Conservation (phyloP, 2,888 invertebrate genomes). For the Quadroppia sp. region DNA sequence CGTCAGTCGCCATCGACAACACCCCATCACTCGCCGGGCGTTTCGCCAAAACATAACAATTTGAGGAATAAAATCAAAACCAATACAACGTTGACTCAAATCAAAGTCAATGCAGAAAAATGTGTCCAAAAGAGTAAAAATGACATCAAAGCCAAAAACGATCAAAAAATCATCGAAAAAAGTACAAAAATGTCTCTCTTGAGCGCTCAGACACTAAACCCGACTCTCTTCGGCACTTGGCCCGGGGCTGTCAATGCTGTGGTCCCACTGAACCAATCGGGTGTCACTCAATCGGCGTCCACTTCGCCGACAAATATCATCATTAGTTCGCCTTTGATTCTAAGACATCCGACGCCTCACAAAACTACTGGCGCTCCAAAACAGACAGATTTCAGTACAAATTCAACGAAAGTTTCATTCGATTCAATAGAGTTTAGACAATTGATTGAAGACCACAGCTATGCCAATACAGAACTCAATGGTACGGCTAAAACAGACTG, state of each 20-base stretch:
- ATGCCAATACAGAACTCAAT: slow-evolving; percentile 56
- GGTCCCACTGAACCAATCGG: background rate
- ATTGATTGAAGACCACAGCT: slow-evolving; percentile 55
- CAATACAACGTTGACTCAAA: background rate
- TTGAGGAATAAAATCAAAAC: slow-evolving; percentile 9
- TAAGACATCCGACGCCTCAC: slow-evolving; percentile 13
- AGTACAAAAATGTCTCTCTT: background rate
- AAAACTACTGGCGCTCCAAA: background rate
- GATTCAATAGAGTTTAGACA: background rate
- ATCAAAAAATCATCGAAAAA: background rate
- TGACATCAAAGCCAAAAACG: too few species aligned
- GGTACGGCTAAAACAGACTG: slow-evolving; percentile 1
- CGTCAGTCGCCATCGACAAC: slow-evolving; percentile 53
- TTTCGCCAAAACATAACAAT: background rate
- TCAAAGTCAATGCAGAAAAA: background rate
- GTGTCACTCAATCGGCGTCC: slow-evolving; percentile 11
- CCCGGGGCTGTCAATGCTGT: slow-evolving; percentile 12
- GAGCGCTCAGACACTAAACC: background rate
- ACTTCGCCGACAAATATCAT: slow-evolving; percentile 20
- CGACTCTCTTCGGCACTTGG: slow-evolving; percentile 12
- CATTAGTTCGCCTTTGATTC: slow-evolving; percentile 17
- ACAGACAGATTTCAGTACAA: slow-evolving; percentile 18
- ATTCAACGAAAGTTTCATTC: background rate
- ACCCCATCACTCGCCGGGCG: slow-evolving; percentile 51
- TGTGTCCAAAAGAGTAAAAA: background rate